Evolutionary conservation across 2,113 vertebrate genomes (phyloP), one percentile per base, ranked within the genome.

Genomic region (Mustela lutreola): DNA sequence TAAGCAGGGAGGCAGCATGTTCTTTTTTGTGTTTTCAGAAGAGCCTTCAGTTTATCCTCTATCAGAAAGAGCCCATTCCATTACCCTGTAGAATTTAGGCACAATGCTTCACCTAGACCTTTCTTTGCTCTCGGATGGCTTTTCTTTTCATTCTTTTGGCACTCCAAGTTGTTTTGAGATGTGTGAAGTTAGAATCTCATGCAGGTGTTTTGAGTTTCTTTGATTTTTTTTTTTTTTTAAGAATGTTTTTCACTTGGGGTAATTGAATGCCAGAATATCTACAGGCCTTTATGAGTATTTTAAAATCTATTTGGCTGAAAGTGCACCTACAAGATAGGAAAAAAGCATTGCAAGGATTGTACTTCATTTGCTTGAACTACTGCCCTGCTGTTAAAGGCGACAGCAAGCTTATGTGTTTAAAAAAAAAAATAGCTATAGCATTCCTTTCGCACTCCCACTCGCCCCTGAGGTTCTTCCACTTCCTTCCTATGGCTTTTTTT

Each of bases 401-500:
- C 79, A 94, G 93, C 3, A 0, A 97, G 93, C 95, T 93, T 94
- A 97, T 97, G 98, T 96, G 89, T 95, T 98, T 76, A n/a, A 82
- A 48, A 97, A 97, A 97, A 86, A 97, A 96, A 98, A 98, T 95
- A 95, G 97, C 97, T 96, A 95, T 98, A 98, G 94, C 99, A 99
- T 99, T 99, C 99, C 99, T 99, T 99, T 99, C 98, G 97, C 99
- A 99, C 99, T 99, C 99, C 98, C 98, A 99, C 99, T 98, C 98
- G 94, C 98, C 98, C 98, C 99, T 98, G 98, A 99, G 99, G 99
- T 99, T 99, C 99, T 99, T 99, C 99, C 99, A 99, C 99, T 99
- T 99, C 99, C 99, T 99, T 99, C 99, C 99, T 99, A 99, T 98
- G 98, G 97, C 99, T 99, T 99, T 99, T 99, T 99, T 99, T 99